phyloP scores from a whole-genome alignment of 2,888 invertebrate genomes.

The Xylocampa areola region DNA sequence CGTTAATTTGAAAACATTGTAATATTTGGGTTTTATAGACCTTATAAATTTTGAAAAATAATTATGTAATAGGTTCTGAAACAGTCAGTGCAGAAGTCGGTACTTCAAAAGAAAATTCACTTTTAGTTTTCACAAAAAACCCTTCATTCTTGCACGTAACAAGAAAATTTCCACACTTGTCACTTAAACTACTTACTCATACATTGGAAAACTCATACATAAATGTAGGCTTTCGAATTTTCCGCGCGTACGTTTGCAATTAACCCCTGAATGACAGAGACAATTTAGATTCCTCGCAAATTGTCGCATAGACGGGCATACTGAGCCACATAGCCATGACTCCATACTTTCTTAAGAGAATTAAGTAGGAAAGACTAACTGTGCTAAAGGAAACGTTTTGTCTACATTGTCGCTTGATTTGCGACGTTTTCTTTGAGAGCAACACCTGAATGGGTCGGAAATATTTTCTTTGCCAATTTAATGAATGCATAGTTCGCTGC shows the following conservation, averaged over 20 bases:
- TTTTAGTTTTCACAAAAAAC: not conserved
- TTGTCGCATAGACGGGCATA: constrained; percentile 53
- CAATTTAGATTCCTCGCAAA: constrained; percentile 60
- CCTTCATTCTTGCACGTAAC: not conserved
- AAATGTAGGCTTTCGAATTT: constrained; percentile 54
- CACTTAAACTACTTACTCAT: constrained; percentile 30
- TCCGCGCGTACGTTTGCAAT: constrained; percentile 52
- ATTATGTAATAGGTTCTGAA: no score
- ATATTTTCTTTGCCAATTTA: constrained; percentile 3
- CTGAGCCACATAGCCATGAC: constrained; percentile 41
- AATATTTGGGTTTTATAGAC: no score
- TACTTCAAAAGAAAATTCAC: not conserved
- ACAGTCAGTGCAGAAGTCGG: no score
- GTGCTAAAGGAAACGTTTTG: constrained; percentile 25
- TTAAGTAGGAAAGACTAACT: constrained; percentile 27
- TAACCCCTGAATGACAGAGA: constrained; percentile 59
- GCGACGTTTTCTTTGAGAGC: constrained; percentile 2
- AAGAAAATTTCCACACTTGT: constrained; percentile 23
- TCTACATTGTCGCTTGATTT: constrained; percentile 28
- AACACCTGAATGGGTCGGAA: constrained; percentile 19
- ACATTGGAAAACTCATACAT: constrained; percentile 40
- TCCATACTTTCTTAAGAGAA: constrained; percentile 43
- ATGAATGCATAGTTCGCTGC: not conserved
- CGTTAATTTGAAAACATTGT: no score
- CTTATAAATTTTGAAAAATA: no score